phyloP scores from a whole-genome alignment of 2,797 vertebrate species.

The Phoxinus dragarum region DNA sequence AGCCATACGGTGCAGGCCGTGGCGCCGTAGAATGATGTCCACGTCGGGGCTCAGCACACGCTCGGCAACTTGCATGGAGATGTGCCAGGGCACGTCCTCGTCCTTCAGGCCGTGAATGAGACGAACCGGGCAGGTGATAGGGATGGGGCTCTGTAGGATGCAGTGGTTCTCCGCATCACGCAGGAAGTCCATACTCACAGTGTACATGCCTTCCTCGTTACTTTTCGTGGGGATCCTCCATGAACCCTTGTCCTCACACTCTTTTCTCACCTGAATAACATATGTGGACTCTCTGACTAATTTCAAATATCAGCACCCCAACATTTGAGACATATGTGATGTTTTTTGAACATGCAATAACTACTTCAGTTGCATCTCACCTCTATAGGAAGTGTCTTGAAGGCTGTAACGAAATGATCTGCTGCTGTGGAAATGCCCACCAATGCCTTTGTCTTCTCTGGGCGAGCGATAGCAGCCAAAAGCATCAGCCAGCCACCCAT shows the following conservation, averaged over 20 bases:
- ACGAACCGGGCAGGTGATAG: conserved; percentile 88
- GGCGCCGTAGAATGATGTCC: conserved; percentile 91
- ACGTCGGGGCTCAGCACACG: conserved; percentile 87
- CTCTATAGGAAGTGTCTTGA: conserved; percentile 88
- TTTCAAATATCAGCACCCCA: background rate
- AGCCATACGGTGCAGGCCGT: conserved; percentile 90
- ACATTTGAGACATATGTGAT: background rate
- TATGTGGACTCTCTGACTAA: background rate
- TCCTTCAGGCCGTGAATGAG: conserved; percentile 94
- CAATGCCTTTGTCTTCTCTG: conserved; percentile 88
- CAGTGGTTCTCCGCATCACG: conserved; percentile 94
- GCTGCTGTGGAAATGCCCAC: conserved; percentile 90
- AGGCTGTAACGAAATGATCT: conserved; percentile 86
- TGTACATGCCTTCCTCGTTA: conserved; percentile 82
- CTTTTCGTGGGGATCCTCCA: conserved; percentile 86
- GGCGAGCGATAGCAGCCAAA: conserved; percentile 90
- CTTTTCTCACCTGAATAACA: conserved; percentile 80
- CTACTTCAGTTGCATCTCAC: conserved; percentile 69
- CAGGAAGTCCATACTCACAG: conserved; percentile 85
- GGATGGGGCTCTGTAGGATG: conserved; percentile 90
- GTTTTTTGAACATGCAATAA: background rate
- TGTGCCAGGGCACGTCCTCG: conserved; percentile 89
- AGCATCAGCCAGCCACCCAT: conserved; percentile 98
- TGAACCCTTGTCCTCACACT: conserved; percentile 87
- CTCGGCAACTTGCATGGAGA: conserved; percentile 91